These are phyloP conservation scores for Dryobotodes eremita DNA, from an alignment of 2,888 invertebrate genomes.

Conservation along the genomic window DNA sequence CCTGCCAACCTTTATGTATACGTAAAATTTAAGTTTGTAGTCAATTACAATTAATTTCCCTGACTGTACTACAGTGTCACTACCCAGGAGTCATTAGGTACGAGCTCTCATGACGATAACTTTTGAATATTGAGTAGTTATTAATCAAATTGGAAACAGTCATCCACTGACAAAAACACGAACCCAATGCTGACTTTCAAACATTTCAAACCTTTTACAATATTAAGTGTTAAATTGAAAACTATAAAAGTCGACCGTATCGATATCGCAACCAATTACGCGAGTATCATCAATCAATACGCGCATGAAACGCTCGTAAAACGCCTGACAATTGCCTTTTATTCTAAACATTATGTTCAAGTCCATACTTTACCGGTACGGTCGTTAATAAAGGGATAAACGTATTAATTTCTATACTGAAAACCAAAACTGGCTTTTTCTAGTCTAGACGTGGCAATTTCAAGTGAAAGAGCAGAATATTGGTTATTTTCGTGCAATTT, in stretches of 20 bases:
- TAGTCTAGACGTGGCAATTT: not conserved
- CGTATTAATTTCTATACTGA: not conserved
- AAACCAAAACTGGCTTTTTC: not conserved
- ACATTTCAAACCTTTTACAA: slow-evolving; percentile 18
- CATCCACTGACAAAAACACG: not conserved
- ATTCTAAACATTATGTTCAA: slow-evolving; percentile 42
- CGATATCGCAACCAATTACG: slow-evolving; percentile 53
- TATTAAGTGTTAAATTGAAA: slow-evolving; percentile 46
- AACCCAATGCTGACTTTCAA: not conserved
- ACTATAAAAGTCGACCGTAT: slow-evolving; percentile 53
- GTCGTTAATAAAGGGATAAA: slow-evolving; percentile 27
- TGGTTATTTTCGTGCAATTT: not conserved
- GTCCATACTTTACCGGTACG: not conserved
- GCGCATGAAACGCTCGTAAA: slow-evolving; percentile 54
- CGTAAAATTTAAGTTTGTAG: too few species aligned
- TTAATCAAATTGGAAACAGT: not conserved
- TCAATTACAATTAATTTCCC: too few species aligned
- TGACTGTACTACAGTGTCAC: too few species aligned
- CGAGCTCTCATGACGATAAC: not conserved
- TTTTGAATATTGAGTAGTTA: not conserved
- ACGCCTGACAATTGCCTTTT: slow-evolving; percentile 46
- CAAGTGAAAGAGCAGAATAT: not conserved
- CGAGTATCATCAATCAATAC: slow-evolving; percentile 53
- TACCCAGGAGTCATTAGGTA: not conserved
- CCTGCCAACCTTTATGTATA: too few species aligned